These are phyloP conservation scores for Ochropacha duplaris DNA, from an alignment of 2,888 invertebrate species.

Conservation along the genomic window DNA sequence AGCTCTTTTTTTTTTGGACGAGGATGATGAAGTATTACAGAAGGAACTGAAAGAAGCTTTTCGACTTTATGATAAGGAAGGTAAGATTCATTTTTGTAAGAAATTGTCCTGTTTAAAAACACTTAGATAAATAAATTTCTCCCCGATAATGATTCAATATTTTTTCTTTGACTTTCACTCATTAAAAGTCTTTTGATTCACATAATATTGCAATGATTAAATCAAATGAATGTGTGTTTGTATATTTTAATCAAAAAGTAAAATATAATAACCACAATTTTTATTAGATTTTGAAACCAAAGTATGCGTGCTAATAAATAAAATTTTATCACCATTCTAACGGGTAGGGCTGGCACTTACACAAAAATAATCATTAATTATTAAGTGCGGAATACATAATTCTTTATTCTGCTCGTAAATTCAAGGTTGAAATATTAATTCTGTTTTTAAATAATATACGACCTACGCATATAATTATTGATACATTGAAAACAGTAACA, in stretches of 20 bases:
- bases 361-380: constrained; percentile 13
- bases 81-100: constrained; percentile 56
- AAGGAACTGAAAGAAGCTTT: constrained; percentile 95
- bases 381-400: constrained; percentile 10
- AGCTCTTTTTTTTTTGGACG: constrained; percentile 90
- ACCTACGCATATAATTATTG: neutral
- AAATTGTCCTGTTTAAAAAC: too few relatives aligned
- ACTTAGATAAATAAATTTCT: too few relatives aligned
- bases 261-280: neutral
- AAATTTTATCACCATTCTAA: constrained; percentile 7
- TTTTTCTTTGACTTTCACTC: too few relatives aligned
- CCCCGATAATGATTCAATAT: neutral
- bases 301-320: constrained; percentile 7
- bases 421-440: constrained; percentile 9
- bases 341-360: constrained; percentile 8
- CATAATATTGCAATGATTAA: too few relatives aligned
- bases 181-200: neutral
- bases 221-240: too few relatives aligned
- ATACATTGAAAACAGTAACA: constrained; percentile 5
- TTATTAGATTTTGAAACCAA: neutral
- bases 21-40: constrained; percentile 92
- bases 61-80: constrained; percentile 94
- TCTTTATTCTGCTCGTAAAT: constrained; percentile 10
- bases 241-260: too few relatives aligned
- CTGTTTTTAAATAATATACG: constrained; percentile 1